Percentiles rank a stretch among this genome's conserved stretches.
Conservation (phyloP, 2,888 invertebrate species). For the Timema cristinae region DNA sequence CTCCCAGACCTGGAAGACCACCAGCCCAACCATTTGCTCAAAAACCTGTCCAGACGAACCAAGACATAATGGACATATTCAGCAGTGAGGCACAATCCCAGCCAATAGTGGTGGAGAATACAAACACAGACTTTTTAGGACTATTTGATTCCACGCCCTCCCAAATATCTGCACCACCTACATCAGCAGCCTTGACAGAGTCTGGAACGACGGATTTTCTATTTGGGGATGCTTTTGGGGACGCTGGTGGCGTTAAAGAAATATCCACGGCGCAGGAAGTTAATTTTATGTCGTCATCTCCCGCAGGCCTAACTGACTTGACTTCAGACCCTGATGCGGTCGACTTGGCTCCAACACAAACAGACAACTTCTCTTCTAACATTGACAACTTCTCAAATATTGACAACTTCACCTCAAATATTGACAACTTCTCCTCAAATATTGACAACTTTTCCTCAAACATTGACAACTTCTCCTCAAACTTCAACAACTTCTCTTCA, state of each 20-base stretch:
- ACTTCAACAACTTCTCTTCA: slow-evolving; percentile 8
- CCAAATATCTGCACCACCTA: not conserved
- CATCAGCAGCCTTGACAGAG: not conserved
- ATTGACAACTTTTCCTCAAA: not conserved
- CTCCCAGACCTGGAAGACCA: slow-evolving; percentile 23
- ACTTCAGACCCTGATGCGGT: not conserved
- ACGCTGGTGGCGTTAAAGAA: slow-evolving; percentile 34
- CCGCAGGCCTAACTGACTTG: slow-evolving; percentile 13
- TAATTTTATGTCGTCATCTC: slow-evolving; percentile 12
- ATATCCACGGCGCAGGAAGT: not conserved
- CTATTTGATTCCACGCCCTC: slow-evolving; percentile 21
- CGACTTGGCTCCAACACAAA: slow-evolving; percentile 1
- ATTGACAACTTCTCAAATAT: too few species aligned
- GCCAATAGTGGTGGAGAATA: slow-evolving; percentile 19
- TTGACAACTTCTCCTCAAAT: slow-evolving; percentile 12
- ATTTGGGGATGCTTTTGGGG: slow-evolving; percentile 37
- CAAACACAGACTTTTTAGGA: slow-evolving; percentile 28
- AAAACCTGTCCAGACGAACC: slow-evolving; percentile 33
- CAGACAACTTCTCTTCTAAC: slow-evolving; percentile 6
- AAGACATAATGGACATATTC: slow-evolving; percentile 36
- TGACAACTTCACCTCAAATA: not conserved
- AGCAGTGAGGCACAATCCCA: slow-evolving; percentile 29
- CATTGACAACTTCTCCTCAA: not conserved
- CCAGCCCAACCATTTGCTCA: slow-evolving; percentile 27
- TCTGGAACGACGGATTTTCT: slow-evolving; percentile 35